Evolutionary conservation across 2,113 vertebrate genomes (phyloP).

Genomic region (Cephalopholis sonnerati): DNA sequence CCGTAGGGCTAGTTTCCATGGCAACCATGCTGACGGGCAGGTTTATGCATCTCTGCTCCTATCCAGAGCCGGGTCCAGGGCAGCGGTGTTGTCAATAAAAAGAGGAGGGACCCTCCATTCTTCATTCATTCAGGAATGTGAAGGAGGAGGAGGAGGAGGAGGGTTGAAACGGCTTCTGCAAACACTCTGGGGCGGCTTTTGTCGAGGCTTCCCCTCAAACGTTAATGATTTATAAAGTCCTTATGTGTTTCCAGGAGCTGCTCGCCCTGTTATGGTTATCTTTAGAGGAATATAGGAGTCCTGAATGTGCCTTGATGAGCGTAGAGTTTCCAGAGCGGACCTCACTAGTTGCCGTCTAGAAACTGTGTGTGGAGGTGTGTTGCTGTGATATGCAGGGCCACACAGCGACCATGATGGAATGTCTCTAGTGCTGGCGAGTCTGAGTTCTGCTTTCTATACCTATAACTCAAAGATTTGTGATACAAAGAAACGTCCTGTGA

Average conservation of each 20-base stretch:
- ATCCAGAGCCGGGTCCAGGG: conserved; percentile 20
- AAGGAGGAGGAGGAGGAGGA: conserved; percentile 40
- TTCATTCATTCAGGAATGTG: conserved; percentile 73
- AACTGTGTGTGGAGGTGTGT: conserved; percentile 40
- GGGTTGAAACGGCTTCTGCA: conserved; percentile 57
- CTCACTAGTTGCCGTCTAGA: conserved; percentile 30
- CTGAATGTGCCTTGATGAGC: conserved; percentile 81
- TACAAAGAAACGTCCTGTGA: conserved; percentile 50
- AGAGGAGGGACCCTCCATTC: conserved; percentile 47
- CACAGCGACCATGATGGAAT: conserved; percentile 65
- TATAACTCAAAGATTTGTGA: conserved; percentile 59
- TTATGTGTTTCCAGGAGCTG: conserved; percentile 25
- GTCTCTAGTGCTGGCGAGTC: conserved; percentile 77
- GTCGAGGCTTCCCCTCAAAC: not conserved
- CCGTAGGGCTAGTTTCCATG: conserved; percentile 56
- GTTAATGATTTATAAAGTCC: conserved; percentile 1
- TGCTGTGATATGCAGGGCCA: conserved; percentile 41
- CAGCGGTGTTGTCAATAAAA: conserved; percentile 38
- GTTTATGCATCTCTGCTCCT: conserved; percentile 32
- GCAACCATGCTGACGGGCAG: conserved; percentile 47
- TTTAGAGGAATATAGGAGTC: conserved; percentile 50
- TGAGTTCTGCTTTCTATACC: conserved; percentile 73
- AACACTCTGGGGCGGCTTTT: not conserved
- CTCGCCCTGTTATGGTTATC: conserved; percentile 12
- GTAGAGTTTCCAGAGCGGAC: conserved; percentile 55